Percentiles rank a stretch among this genome's conserved stretches.
These are phyloP conservation scores for Trichacis sp. DNA, from an alignment of 2,888 invertebrate species.

Conservation along the genomic window DNA sequence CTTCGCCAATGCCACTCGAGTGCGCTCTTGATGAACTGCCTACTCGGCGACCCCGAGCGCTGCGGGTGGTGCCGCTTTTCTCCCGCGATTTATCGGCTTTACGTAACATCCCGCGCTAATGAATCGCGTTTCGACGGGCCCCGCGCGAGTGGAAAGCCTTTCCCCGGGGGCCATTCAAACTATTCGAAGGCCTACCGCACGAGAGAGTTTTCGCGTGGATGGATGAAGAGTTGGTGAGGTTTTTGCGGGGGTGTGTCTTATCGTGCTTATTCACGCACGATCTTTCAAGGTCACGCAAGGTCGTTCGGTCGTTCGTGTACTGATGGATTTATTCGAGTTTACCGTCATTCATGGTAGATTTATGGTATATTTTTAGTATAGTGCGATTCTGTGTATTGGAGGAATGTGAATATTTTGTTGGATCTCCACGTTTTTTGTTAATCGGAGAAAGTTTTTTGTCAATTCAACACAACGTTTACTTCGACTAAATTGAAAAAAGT, in stretches of 20 bases:
- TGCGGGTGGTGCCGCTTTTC: background rate
- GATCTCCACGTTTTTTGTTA: no score
- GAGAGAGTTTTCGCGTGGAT: background rate
- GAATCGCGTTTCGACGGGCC: conserved; percentile 4
- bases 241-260: background rate
- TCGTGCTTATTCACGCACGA: background rate
- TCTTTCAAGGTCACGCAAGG: background rate
- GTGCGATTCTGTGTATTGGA: background rate
- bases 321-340: no score
- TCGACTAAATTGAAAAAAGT: no score
- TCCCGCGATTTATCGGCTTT: background rate
- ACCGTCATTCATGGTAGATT: no score
- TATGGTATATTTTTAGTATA: no score
- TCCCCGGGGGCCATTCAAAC: background rate
- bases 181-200: no score
- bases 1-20: background rate
- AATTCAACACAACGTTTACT: no score
- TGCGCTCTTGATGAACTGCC: background rate
- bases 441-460: no score
- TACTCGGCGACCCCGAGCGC: background rate
- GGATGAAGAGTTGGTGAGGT: background rate
- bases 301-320: background rate
- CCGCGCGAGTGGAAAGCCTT: background rate
- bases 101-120: background rate
- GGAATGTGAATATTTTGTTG: background rate